Evolutionary conservation across 2,888 invertebrate genomes (phyloP), one percentile per base, ranked within the genome.

Genomic region (Drosophila anomalipes): DNA sequence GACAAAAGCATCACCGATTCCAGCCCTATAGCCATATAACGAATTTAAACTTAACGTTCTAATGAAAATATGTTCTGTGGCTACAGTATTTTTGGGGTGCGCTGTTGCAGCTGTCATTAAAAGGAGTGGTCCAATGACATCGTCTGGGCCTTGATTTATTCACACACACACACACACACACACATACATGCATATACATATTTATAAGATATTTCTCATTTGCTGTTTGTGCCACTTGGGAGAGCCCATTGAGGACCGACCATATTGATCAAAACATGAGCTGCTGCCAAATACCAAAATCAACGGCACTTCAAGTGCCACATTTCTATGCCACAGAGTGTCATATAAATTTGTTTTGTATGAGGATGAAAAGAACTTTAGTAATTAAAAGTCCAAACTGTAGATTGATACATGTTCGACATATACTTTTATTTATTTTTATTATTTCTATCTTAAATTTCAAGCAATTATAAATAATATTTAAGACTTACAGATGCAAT

Each of bases 21-120:
- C 44, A 57, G 14, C n/a, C 33, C 33, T 47, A 22, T 4, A 32
- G 2, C 33, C 41, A 4, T 6, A 35, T 41, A 32, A 39, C 33
- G 51, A 77, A 77, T 39, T 72, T 67, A 74, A 79, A 79, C 62
- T 65, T 71, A 67, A 72, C 64, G 54, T 52, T 62, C 51, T 87
- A 85, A 86, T 85, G 86, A 89, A 86, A 89, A 89, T 80, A 85
- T 79, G 81, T 76, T 79, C 72, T 87, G 90, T 82, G 90, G 90
- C 80, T 77, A 85, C 76, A 82, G 75, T 32, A 58, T 82, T 74
- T 84, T 76, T 41, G 61, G 51, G 49, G 1, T 51, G 61, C 47
- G 49, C 49, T 61, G 68, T 82, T 86, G 88, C 78, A 82, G 75
- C 73, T 89, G 85, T 87, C 85, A 87, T 89, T 85, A 87, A 85